These are phyloP conservation scores for Nomia melanderi DNA, from an alignment of 1,140 invertebrate species.

Conservation along the genomic window DNA sequence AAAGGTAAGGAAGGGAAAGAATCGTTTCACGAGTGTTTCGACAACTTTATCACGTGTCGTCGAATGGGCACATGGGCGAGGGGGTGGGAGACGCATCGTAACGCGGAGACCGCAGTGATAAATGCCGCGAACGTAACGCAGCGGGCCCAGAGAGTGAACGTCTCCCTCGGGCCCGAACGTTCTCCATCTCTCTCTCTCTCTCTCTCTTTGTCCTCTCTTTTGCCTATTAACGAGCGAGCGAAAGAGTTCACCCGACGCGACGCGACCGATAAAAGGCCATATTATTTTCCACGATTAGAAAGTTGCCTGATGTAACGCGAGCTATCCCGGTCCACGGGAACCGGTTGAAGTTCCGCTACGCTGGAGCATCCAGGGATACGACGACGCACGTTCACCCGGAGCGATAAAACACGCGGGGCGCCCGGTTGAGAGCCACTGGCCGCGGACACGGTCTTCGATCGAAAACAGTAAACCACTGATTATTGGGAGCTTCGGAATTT, in stretches of 20 bases:
- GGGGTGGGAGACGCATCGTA: not conserved
- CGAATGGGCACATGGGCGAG: no score
- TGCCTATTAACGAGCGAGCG: not conserved
- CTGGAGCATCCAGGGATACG: slow-evolving; percentile 6
- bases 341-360: slow-evolving; percentile 34
- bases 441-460: no score
- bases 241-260: slow-evolving; percentile 19
- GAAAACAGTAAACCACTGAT: no score
- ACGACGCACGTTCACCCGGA: no score
- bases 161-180: not conserved
- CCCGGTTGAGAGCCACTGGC: no score
- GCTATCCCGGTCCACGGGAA: slow-evolving; percentile 6
- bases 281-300: slow-evolving; percentile 42
- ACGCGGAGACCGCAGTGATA: not conserved
- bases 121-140: not conserved
- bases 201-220: no score
- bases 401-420: not conserved
- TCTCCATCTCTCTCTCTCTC: no score
- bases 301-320: slow-evolving; percentile 31
- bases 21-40: not conserved
- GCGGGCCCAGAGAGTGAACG: no score
- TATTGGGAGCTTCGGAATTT: no score
- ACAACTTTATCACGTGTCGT: not conserved
- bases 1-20: not conserved
- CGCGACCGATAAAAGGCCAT: slow-evolving; percentile 16